Evolutionary conservation across 1,140 invertebrate species (phyloP).

Genomic region (Solenopsis invicta): DNA sequence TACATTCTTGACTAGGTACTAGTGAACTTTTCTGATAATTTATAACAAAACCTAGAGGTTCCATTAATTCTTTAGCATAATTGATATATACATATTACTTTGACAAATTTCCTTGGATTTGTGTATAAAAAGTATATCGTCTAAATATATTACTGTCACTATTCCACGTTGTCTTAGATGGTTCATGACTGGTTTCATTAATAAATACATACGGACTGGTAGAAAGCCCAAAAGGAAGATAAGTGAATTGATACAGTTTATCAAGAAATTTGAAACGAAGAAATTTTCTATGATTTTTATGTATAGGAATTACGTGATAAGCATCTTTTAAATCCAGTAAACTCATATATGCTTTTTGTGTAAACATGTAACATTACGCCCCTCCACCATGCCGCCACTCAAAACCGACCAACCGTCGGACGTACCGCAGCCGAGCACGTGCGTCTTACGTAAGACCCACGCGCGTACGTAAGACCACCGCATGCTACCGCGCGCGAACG

Average conservation of each 20-base stretch:
- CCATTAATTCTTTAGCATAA: background rate
- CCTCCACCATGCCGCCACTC: too few species aligned
- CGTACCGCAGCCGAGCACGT: too few species aligned
- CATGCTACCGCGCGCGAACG: too few species aligned
- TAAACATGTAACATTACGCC: too few species aligned
- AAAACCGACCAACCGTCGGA: too few species aligned
- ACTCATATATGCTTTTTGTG: too few species aligned
- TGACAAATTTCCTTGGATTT: background rate
- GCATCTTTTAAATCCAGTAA: slow-evolving; percentile 15
- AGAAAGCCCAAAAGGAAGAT: slow-evolving; percentile 21
- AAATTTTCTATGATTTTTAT: background rate
- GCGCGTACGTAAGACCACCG: too few species aligned
- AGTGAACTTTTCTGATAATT: too few species aligned
- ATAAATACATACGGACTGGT: slow-evolving; percentile 15
- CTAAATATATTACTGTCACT: background rate
- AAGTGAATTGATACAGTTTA: slow-evolving; percentile 18
- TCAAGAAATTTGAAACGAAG: background rate
- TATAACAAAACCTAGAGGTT: too few species aligned
- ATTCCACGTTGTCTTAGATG: background rate
- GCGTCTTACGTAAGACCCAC: too few species aligned
- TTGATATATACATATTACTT: slow-evolving; percentile 10
- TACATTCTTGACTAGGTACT: too few species aligned
- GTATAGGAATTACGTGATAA: slow-evolving; percentile 1
- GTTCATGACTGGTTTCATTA: slow-evolving; percentile 23
- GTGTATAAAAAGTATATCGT: slow-evolving; percentile 35